Percentiles rank a stretch among this genome's conserved stretches.
Evolutionary conservation across 2,888 invertebrate species (phyloP).

Genomic region (Amphiduros pacificus): DNA sequence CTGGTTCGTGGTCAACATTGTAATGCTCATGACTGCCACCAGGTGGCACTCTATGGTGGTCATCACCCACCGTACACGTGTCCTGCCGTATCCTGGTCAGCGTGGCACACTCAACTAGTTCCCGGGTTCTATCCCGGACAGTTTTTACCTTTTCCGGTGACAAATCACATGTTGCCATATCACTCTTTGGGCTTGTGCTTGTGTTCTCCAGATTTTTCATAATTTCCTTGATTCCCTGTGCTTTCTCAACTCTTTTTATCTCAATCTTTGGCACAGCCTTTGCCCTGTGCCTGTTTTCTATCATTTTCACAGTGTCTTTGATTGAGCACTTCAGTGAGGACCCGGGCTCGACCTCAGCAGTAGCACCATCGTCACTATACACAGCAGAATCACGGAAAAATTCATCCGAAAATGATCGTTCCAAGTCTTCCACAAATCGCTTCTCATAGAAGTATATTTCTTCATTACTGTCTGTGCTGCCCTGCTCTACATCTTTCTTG

Average conservation of each 20-base stretch:
- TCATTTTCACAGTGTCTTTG: constrained; percentile 19
- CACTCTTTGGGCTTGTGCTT: not conserved
- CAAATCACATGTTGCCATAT: not conserved
- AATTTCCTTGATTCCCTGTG: constrained; percentile 19
- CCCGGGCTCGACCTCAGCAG: constrained; percentile 25
- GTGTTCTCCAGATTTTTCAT: constrained; percentile 14
- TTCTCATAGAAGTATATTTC: constrained; percentile 39
- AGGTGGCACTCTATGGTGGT: too few relatives aligned
- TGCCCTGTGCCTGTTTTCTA: constrained; percentile 9
- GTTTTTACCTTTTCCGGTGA: constrained; percentile 10
- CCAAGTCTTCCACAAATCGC: constrained; percentile 52
- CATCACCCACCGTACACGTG: constrained; percentile 15
- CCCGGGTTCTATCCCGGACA: constrained; percentile 20
- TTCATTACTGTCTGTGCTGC: too few relatives aligned
- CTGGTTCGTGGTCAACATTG: not conserved
- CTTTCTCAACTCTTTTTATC: constrained; percentile 17
- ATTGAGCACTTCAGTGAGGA: constrained; percentile 13
- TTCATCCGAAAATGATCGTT: constrained; percentile 52
- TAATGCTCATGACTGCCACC: not conserved
- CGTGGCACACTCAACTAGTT: constrained; percentile 25
- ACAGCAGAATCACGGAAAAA: constrained; percentile 81
- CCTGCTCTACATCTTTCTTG: too few relatives aligned
- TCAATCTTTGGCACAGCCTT: constrained; percentile 9
- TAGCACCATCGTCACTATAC: constrained; percentile 68
- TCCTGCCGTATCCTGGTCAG: constrained; percentile 25